Evolutionary conservation across 1,140 invertebrate species (phyloP), one percentile per base, ranked within the genome.

Genomic region (Drosophila tsacasi): DNA sequence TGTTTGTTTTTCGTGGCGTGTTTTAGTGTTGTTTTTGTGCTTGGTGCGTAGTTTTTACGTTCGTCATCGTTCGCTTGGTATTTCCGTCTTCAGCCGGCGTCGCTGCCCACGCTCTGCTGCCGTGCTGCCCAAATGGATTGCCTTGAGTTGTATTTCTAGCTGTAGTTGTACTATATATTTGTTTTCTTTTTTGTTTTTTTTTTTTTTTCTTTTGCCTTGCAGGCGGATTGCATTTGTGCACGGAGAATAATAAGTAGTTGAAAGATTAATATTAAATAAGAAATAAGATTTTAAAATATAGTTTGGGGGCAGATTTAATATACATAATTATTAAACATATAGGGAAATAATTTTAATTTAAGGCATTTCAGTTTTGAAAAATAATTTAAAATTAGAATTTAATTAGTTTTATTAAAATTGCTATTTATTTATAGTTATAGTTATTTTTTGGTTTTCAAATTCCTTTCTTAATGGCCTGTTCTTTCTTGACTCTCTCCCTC

Each of bases 1-100:
- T 90, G 85, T 90, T 90, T 90, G 85, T 90, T 85, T 90, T 90
- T 84, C 85, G 81, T 89, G 81, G 85, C 74, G 79, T 90, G 85
- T 84, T 90, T 89, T 89, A 81, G 81, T 90, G 80, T 89, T 90
- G 71, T 83, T 76, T 67, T 68, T 76, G 62, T 81, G 81, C 81
- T 81, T 74, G 76, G 81, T 90, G 85, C 85, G 85, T 89, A 90
- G 82, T 90, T 90, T 89, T 90, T 90, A 90, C 79, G 85, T 90
- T 90, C 85, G 85, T 90, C 85, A 90, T 90, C 85, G 72, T 83
- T 87, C 72, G 81, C 79, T 79, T 90, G 85, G 85, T 85, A 90
- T 90, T 90, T 90, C 85, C 85, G 85, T 90, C 85, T 90, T 90
- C 66, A 81, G 85, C 85, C 66, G 27, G 54, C 63, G 73, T 75